phyloP scores from a whole-genome alignment of 2,888 invertebrate species.

The Orchesellides sinensis region DNA sequence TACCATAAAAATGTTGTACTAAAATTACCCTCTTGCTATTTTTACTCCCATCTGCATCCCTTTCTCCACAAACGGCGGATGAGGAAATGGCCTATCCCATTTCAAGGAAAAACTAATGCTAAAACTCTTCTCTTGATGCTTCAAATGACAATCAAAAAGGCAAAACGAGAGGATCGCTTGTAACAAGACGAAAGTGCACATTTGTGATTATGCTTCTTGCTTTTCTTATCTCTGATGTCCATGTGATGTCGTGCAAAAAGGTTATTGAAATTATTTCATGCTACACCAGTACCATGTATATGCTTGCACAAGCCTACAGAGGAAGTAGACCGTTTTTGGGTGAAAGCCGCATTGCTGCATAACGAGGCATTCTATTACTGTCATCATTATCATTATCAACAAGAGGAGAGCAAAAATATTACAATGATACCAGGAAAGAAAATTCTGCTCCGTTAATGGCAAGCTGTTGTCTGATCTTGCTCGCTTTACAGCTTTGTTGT shows the following conservation, averaged over 20 bases:
- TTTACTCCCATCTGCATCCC: not conserved
- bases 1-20: not conserved
- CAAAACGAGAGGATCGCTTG: not conserved
- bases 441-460: not conserved
- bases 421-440: not conserved
- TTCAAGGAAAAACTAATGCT: not conserved
- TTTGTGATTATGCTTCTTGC: too few relatives aligned
- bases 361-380: slow-evolving; percentile 29
- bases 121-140: not conserved
- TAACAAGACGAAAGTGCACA: too few relatives aligned
- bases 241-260: not conserved
- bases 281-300: not conserved
- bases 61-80: not conserved
- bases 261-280: slow-evolving; percentile 10
- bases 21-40: not conserved
- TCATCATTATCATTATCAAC: slow-evolving; percentile 28
- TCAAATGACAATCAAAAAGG: slow-evolving; percentile 8
- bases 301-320: not conserved
- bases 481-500: too few relatives aligned
- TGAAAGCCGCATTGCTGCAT: slow-evolving; percentile 23
- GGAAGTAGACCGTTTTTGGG: not conserved
- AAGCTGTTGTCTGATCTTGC: not conserved
- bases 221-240: not conserved
- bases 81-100: not conserved
- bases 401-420: slow-evolving; percentile 10